Conservation (phyloP, 2,113 vertebrate species). For the Pangasianodon gigas region DNA sequence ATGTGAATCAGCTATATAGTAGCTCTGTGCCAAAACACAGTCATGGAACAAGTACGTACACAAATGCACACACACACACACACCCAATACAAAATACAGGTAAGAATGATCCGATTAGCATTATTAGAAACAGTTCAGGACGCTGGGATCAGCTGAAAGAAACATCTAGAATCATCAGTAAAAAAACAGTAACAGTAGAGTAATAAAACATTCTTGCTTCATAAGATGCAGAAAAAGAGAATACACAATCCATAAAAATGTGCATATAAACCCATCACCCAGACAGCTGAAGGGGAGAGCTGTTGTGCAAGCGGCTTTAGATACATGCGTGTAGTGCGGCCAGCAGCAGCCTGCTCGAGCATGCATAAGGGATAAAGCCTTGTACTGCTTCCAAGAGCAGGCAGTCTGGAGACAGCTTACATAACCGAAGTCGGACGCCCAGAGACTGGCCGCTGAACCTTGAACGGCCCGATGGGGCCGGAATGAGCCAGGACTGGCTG, state of each 20-base stretch:
- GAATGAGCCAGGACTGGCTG: conserved; percentile 13
- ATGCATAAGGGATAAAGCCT: conserved; percentile 44
- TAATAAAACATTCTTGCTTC: neutral
- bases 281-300: neutral
- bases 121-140: neutral
- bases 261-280: neutral
- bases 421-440: conserved; percentile 39
- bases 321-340: conserved; percentile 33
- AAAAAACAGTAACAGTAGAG: neutral
- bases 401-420: conserved; percentile 41
- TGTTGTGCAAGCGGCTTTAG: conserved; percentile 17
- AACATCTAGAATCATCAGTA: too few species aligned
- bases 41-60: neutral
- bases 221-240: neutral
- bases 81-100: neutral
- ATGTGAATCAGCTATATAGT: neutral
- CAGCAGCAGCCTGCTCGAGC: conserved; percentile 43
- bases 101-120: neutral
- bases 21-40: neutral
- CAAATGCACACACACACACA: neutral
- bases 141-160: neutral
- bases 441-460: conserved; percentile 40
- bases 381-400: conserved; percentile 45
- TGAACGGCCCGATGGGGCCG: conserved; percentile 33
- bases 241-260: neutral